A percentile compares a stretch with the other conserved stretches of the same genome.
These are phyloP conservation scores for Stenodema calcarata DNA, from an alignment of 2,888 invertebrate species.

Conservation along the genomic window DNA sequence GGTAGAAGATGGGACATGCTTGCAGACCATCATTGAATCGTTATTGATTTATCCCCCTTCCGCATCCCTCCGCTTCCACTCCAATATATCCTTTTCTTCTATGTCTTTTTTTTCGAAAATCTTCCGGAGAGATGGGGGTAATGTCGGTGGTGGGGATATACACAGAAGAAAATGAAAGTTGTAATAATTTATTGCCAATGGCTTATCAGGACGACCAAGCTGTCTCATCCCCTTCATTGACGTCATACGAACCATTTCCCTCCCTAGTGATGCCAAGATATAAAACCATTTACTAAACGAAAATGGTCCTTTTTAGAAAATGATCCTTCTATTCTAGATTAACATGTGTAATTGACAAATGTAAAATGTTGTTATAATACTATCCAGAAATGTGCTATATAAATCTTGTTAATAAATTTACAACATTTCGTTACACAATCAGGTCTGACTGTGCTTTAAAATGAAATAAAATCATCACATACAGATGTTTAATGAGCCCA, in stretches of 20 bases:
- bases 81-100: constrained; percentile 9
- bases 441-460: too few species aligned
- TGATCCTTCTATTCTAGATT: too few species aligned
- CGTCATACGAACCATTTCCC: constrained; percentile 28
- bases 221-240: neutral
- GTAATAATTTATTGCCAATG: constrained; percentile 51
- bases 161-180: constrained; percentile 52
- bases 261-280: neutral
- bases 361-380: too few species aligned
- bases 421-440: too few species aligned
- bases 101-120: neutral
- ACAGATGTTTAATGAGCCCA: too few species aligned
- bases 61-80: neutral
- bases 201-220: constrained; percentile 41
- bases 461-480: too few species aligned
- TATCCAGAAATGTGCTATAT: too few species aligned
- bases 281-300: neutral
- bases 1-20: constrained; percentile 43
- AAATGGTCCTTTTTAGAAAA: neutral
- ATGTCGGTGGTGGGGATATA: neutral
- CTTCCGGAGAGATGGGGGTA: neutral
- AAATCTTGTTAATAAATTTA: too few species aligned
- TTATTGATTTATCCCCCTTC: constrained; percentile 50
- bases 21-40: constrained; percentile 50
- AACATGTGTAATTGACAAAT: too few species aligned